Percentiles rank a stretch among this genome's conserved stretches.
phyloP scores from a whole-genome alignment of 2,113 vertebrate species.

The Mixornis gularis region DNA sequence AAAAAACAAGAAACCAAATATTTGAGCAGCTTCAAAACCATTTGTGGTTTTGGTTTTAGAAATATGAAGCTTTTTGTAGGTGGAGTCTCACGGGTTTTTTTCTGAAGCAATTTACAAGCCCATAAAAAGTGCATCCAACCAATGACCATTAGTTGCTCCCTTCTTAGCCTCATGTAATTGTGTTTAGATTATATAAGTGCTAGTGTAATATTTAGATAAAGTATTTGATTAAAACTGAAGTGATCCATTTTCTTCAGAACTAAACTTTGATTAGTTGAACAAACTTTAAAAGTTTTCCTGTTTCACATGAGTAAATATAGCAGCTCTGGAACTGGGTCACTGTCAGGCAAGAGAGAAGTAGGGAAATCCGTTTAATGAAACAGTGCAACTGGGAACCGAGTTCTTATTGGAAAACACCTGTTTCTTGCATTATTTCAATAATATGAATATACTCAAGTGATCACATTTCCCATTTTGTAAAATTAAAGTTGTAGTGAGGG shows the following conservation, averaged over 20 bases:
- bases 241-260: background rate
- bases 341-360: background rate
- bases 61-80: background rate
- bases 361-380: background rate
- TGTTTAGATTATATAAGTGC: background rate
- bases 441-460: background rate
- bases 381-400: conserved; percentile 11
- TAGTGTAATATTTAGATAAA: background rate
- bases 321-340: background rate
- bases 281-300: background rate
- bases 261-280: background rate
- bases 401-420: conserved; percentile 41
- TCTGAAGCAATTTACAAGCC: background rate
- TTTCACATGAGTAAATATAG: background rate
- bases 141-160: background rate
- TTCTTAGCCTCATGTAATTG: background rate
- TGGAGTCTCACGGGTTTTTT: background rate
- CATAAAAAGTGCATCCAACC: background rate
- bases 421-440: conserved; percentile 43
- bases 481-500: conserved; percentile 24
- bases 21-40: background rate
- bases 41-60: background rate
- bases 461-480: conserved; percentile 29
- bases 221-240: background rate
- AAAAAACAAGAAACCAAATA: background rate